These are phyloP conservation scores for Chaenocephalus aceratus DNA, from an alignment of 2,113 vertebrate genomes.

Conservation along the genomic window DNA sequence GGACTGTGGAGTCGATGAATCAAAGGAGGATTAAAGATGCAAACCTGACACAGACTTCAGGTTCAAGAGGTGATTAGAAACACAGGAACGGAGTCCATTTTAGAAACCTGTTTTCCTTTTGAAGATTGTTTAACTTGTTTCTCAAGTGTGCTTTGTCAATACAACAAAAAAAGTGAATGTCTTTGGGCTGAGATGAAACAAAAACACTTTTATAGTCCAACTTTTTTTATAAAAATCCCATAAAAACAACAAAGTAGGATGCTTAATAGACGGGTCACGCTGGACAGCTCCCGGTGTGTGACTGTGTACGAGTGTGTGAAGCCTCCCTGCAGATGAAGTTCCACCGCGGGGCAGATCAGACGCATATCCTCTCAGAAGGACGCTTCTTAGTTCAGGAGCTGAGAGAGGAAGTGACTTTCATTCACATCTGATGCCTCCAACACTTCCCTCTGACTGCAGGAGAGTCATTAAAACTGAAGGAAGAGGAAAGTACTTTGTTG, in stretches of 20 bases:
- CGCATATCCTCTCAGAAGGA: conserved; percentile 52
- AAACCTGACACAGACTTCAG: neutral
- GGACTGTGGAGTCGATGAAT: conserved; percentile 20
- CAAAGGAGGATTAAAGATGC: conserved; percentile 15
- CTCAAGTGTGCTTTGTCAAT: neutral
- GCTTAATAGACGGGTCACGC: neutral
- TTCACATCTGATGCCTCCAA: conserved; percentile 9
- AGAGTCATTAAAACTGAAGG: neutral
- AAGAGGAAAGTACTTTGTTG: neutral
- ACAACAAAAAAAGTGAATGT: neutral
- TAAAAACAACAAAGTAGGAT: neutral
- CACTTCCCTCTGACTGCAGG: neutral
- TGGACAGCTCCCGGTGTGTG: conserved; percentile 6
- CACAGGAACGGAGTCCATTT: neutral
- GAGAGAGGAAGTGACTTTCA: conserved; percentile 32
- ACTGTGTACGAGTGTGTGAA: neutral
- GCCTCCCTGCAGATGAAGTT: conserved; percentile 66
- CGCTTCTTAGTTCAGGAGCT: conserved; percentile 12
- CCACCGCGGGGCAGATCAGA: conserved; percentile 60
- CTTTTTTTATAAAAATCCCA: neutral
- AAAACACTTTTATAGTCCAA: neutral
- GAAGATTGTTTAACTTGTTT: neutral
- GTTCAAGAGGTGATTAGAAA: conserved; percentile 33
- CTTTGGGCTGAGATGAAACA: neutral
- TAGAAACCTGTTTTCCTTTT: neutral